A percentile compares a stretch with the other conserved stretches of the same genome.
These are phyloP conservation scores for Drosophila gaucha DNA, from an alignment of 2,888 invertebrate species.

Conservation along the genomic window DNA sequence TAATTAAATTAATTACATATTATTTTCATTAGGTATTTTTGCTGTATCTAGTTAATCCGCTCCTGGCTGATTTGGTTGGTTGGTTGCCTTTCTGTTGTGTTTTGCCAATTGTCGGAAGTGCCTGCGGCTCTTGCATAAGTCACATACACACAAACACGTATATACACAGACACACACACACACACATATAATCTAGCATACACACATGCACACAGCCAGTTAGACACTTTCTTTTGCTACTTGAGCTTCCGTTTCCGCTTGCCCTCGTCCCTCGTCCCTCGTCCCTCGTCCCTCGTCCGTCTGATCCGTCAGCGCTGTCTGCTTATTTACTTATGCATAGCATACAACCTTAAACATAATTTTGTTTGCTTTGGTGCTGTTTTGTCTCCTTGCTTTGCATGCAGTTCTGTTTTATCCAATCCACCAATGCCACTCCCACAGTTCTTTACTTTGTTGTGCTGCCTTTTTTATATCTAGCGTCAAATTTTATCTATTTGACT, in stretches of 20 bases:
- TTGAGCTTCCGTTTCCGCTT: slow-evolving; percentile 75
- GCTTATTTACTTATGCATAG: slow-evolving; percentile 78
- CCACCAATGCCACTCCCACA: slow-evolving; percentile 6
- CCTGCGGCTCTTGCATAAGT: slow-evolving; percentile 66
- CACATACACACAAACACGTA: slow-evolving; percentile 41
- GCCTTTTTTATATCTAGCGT: slow-evolving; percentile 20
- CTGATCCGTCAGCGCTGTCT: slow-evolving; percentile 49
- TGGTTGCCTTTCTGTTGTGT: slow-evolving; percentile 64
- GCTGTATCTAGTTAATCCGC: slow-evolving; percentile 17
- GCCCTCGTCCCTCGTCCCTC: slow-evolving; percentile 6
- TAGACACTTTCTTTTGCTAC: slow-evolving; percentile 78
- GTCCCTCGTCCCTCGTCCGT: slow-evolving; percentile 28
- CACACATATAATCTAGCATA: slow-evolving; percentile 3
- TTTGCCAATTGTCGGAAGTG: slow-evolving; percentile 79
- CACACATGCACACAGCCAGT: slow-evolving; percentile 56
- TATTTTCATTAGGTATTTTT: background rate
- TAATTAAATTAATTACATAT: slow-evolving; percentile 7
- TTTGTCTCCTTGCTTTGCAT: slow-evolving; percentile 55
- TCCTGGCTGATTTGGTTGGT: slow-evolving; percentile 35
- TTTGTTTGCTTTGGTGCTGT: slow-evolving; percentile 73
- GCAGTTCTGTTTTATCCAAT: slow-evolving; percentile 52
- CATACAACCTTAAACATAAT: slow-evolving; percentile 79
- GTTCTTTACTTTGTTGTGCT: slow-evolving; percentile 33
- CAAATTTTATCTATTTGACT: slow-evolving; percentile 62
- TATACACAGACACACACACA: slow-evolving; percentile 1